Base-by-base conservation (phyloP, 2,113 vertebrate species). In the Zeus faber region DNA sequence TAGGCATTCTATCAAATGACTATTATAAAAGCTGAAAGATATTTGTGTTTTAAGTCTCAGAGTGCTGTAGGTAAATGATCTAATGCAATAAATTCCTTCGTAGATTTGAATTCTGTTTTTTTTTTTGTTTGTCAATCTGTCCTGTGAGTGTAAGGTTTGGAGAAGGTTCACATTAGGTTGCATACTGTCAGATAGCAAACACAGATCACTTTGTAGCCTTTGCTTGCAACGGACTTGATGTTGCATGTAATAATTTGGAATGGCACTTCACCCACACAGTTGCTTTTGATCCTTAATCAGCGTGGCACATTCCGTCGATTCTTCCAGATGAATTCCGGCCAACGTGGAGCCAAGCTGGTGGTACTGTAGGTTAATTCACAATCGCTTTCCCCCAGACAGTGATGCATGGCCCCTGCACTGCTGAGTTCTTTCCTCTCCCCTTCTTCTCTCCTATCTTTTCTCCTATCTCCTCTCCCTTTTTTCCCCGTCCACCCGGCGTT, bases 61-160 rank as follows among this genome's bases (percentile, higher is more conserved):
- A 54, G 70, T 77, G 43, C 59, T 77, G 72, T 78, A 75, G 72
- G 59, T 74, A 4, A 60, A 68, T 60, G 51, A 68, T 58, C 23
- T 35, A 73, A 72, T 70, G 53, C 70, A 82, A 82, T 86, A 84
- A 86, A 84, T 75, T 46, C 54, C 57, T 54, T 68, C 53, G 5
- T 68, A 73, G 74, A 81, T 70, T 55, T 64, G 47, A 46, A 62
- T 54, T 3, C 39, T 72, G 77, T 80, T 63, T 65, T 69, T 57
- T 81, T 73, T 44, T 37, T 37, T 29, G 26, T 29, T 8, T 5
- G 81, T 82, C 59, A 33, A 48, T 83, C 81, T 81, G 57, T 85
- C 47, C 64, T 70, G 22, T 22, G 60, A 55, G 37, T 21, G 61
- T 40, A 53, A 33, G 11, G 13, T 14, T 37, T n/a, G n/a, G n/a